Percentiles rank a stretch among this genome's conserved stretches.
These are phyloP conservation scores for Plecotus auritus DNA, from an alignment of 2,113 vertebrate species.

Conservation along the genomic window DNA sequence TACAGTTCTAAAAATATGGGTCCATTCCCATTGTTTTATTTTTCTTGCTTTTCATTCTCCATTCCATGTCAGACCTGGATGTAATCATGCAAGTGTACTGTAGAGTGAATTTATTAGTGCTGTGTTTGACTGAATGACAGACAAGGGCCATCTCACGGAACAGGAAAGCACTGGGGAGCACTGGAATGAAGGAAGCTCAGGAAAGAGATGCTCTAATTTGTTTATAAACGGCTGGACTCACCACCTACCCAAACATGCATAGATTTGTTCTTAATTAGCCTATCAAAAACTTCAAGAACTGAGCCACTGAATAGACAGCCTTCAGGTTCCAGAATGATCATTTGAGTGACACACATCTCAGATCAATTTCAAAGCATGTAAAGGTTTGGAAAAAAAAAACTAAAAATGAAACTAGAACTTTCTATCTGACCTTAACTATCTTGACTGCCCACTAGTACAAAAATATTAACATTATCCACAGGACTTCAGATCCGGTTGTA, in stretches of 20 bases:
- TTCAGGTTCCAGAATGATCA: not conserved
- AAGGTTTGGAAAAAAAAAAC: not conserved
- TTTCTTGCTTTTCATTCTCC: not conserved
- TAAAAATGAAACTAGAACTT: not conserved
- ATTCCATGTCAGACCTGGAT: not conserved
- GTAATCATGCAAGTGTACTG: not conserved
- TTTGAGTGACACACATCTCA: not conserved
- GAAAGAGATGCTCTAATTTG: not conserved
- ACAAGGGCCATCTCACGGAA: not conserved
- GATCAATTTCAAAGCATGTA: not conserved
- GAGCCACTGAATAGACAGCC: not conserved
- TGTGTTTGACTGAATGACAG: not conserved
- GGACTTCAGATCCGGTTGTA: not conserved
- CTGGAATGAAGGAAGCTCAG: not conserved
- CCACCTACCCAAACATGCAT: not conserved
- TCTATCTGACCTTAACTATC: not conserved
- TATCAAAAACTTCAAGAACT: not conserved
- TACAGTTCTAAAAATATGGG: not conserved
- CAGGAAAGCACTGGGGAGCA: not conserved
- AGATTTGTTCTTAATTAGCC: not conserved
- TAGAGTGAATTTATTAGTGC: not conserved
- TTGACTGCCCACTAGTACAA: not conserved
- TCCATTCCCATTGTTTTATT: not conserved
- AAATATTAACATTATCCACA: not conserved
- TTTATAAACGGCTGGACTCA: not conserved